Base-by-base conservation (phyloP, 2,113 vertebrate genomes). In the Misgurnus mizolepis region DNA sequence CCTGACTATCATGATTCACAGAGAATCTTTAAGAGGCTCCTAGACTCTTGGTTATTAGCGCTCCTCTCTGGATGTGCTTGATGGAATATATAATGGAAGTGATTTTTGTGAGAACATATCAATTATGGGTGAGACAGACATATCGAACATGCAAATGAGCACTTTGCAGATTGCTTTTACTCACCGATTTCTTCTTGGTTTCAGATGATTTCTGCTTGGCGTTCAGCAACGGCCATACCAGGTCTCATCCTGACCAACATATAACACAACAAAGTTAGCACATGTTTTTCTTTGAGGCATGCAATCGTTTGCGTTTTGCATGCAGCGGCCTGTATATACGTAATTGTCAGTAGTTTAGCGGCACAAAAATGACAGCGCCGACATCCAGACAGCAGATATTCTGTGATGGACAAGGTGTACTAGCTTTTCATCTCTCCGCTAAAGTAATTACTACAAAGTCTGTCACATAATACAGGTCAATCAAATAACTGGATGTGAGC, bases 181-280 rank as follows among this genome's bases (percentile, higher is more conserved):
- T 93, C 83, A 93, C 93, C 91, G 86, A 85, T 85, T 88, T 88
- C 22, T 62, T 67, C 78, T 84, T 84, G 86, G 88, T 85, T 90
- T 92, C 86, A 90, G 85, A 85, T 80, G 71, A 85, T 58, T 76
- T 56, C 67, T 83, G 73, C 86, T 88, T 80, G 85, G 84, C 76
- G 87, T 81, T 87, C 71, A 81, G 86, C 78, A 75, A 84, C 88
- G 86, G 88, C 83, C 86, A 83, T 88, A 67, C 85, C 92, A 93
- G 91, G 90, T 89, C 91, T 92, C 89, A 89, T 90, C 89, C 93
- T 93, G 67, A 10, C 78, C 60, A 69, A 86, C 66, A 75, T 83
- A 85, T 0, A 60, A 53, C 65, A 47, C 74, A 67, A 83, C 80
- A 84, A 39, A 66, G 71, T 68, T 86, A 69, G 61, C 45, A 41